Percentiles rank a stretch among this genome's conserved stretches.
phyloP scores from a whole-genome alignment of 2,797 vertebrate genomes.

The Adelosebastes latens region DNA sequence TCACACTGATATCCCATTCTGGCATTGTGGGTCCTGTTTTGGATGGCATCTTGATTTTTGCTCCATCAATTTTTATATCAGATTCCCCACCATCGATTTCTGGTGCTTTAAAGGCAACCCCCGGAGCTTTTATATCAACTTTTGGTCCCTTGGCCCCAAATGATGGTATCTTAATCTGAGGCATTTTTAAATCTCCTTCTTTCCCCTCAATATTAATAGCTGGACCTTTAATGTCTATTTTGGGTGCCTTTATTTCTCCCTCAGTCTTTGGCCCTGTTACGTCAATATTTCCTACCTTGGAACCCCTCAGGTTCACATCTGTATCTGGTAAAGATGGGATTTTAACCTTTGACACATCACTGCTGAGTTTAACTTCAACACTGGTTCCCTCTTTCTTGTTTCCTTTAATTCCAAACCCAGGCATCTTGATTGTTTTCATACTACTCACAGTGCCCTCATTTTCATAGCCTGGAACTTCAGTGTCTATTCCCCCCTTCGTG shows the following conservation, averaged over 20 bases:
- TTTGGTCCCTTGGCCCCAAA: neutral
- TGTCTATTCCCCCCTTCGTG: constrained; percentile 16
- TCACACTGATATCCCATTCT: constrained; percentile 1
- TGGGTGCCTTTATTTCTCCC: constrained; percentile 40
- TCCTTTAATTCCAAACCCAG: constrained; percentile 29
- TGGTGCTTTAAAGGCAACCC: neutral
- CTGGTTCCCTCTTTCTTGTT: constrained; percentile 8
- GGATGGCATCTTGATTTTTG: neutral
- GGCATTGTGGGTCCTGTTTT: constrained; percentile 8
- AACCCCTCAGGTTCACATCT: neutral
- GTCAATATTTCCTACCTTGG: constrained; percentile 1
- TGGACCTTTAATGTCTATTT: constrained; percentile 20
- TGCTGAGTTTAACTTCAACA: constrained; percentile 36
- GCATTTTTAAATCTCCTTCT: constrained; percentile 1
- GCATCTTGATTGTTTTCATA: constrained; percentile 20
- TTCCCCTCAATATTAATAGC: constrained; percentile 12
- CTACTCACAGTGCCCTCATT: neutral
- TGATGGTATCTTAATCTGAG: constrained; percentile 19
- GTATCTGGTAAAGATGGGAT: neutral
- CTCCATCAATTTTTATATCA: neutral
- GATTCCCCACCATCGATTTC: neutral
- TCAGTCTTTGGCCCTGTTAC: constrained; percentile 16
- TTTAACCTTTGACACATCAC: constrained; percentile 4
- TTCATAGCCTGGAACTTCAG: neutral
- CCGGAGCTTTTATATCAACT: neutral